Base-by-base conservation (phyloP, 1,140 invertebrate species). In the Microplitis mediator region DNA sequence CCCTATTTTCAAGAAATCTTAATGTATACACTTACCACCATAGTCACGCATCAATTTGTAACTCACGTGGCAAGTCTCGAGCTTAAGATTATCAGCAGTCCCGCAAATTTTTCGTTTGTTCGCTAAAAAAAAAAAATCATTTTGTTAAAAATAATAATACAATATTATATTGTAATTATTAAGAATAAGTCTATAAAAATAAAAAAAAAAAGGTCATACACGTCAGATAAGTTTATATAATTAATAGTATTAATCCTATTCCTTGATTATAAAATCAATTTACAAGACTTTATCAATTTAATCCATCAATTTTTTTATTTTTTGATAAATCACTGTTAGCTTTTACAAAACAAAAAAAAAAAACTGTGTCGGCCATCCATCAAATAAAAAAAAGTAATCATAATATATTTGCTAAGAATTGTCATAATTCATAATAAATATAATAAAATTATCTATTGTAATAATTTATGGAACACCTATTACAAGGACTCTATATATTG, bases 211-310 rank as follows among this genome's bases (percentile, higher is more conserved):
- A 54, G 50, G 4, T 31, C 35, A 72, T 60, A 63, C 36, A 50
- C 35, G 71, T 54, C 32, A 69, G 31, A 70, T 52, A 71, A 6
- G 4, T 34, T 16, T 8, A 54, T 67, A 35, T 72, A 78, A 80
- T 74, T 77, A 81, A 73, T 79, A 63, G 69, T 67, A 69, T 65
- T 70, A 75, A 80, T 80, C 77, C 34, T 72, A n/a, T 82, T 81
- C 75, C 74, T 58, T 78, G 80, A 81, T 82, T 71, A 78, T 65
- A 81, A 81, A 82, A 81, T 82, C 81, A 56, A 82, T 82, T 74
- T 75, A 31, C 66, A 69, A 51, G 77, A 75, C 36, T 66, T 69
- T 80, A 82, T 82, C 81, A 39, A 23, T 36, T 61, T 50, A 58
- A 14, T 52, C 56, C 60, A 72, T 72, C 71, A 75, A 66, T 62